Evolutionary conservation across 1,140 invertebrate species (phyloP).

Genomic region (Drosophila seguyi): DNA sequence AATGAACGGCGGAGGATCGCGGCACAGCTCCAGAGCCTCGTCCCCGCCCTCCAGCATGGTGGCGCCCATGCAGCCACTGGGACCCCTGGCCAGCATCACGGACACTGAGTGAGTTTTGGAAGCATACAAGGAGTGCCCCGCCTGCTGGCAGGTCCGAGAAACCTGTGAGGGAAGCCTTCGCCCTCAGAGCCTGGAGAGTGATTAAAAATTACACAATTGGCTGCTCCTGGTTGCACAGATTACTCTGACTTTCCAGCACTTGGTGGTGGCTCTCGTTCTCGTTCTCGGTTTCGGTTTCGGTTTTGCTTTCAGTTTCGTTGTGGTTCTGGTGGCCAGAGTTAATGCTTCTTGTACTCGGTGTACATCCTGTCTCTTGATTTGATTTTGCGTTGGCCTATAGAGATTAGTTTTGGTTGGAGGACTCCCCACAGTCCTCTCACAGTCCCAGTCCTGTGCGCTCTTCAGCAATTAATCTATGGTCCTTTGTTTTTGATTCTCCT

Average conservation of each 20-base stretch:
- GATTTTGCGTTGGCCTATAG: slow-evolving; percentile 46
- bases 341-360: slow-evolving; percentile 55
- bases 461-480: slow-evolving; percentile 60
- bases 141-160: slow-evolving; percentile 6
- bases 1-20: slow-evolving; percentile 82
- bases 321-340: slow-evolving; percentile 36
- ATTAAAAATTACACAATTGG: background rate
- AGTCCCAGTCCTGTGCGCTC: slow-evolving; percentile 11
- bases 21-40: slow-evolving; percentile 77
- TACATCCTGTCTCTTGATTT: slow-evolving; percentile 41
- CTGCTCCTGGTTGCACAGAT: background rate
- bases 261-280: slow-evolving; percentile 6
- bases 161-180: background rate
- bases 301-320: slow-evolving; percentile 35
- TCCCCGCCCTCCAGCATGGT: slow-evolving; percentile 80
- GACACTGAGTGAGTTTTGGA: slow-evolving; percentile 87
- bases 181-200: too few species aligned
- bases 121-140: background rate
- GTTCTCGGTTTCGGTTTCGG: slow-evolving; percentile 16
- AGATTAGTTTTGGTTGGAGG: slow-evolving; percentile 57
- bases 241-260: slow-evolving; percentile 16
- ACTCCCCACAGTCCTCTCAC: background rate
- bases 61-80: slow-evolving; percentile 86
- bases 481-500: slow-evolving; percentile 51
- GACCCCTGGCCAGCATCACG: slow-evolving; percentile 87